A percentile compares a stretch with the other conserved stretches of the same genome.
Evolutionary conservation across 2,888 invertebrate species (phyloP).

Genomic region (Allolobophora icterica): DNA sequence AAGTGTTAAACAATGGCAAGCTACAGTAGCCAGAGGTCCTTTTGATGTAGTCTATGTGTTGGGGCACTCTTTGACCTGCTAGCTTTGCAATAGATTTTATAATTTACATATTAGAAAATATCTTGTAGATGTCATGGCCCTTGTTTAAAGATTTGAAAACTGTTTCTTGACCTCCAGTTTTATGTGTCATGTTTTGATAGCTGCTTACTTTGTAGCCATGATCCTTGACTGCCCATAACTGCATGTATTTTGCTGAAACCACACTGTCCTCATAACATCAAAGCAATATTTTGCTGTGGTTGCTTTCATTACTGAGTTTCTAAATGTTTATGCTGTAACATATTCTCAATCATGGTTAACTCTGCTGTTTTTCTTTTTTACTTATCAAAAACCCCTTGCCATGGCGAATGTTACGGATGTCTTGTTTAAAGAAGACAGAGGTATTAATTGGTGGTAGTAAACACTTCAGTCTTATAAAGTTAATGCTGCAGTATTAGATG

Average conservation of each 20-base stretch:
- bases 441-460: not conserved
- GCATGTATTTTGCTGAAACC: constrained; percentile 6
- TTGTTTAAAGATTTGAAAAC: not conserved
- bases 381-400: not conserved
- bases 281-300: constrained; percentile 6
- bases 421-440: constrained; percentile 30
- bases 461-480: not conserved
- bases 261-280: not conserved
- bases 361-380: constrained; percentile 17
- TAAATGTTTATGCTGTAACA: constrained; percentile 9
- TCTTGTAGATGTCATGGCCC: not conserved
- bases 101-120: not conserved
- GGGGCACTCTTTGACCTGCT: too few species aligned
- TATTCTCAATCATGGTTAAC: not conserved
- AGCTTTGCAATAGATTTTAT: too few species aligned
- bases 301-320: not conserved
- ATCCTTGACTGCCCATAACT: constrained; percentile 10
- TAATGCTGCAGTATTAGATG: not conserved
- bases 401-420: constrained; percentile 25
- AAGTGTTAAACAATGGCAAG: too few species aligned
- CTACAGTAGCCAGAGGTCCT: too few species aligned
- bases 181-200: not conserved
- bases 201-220: not conserved
- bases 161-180: not conserved
- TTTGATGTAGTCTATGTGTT: too few species aligned